Percentiles rank a stretch among this genome's conserved stretches.
phyloP scores from a whole-genome alignment of 1,140 invertebrate genomes.

The Epicauta chinensis region DNA sequence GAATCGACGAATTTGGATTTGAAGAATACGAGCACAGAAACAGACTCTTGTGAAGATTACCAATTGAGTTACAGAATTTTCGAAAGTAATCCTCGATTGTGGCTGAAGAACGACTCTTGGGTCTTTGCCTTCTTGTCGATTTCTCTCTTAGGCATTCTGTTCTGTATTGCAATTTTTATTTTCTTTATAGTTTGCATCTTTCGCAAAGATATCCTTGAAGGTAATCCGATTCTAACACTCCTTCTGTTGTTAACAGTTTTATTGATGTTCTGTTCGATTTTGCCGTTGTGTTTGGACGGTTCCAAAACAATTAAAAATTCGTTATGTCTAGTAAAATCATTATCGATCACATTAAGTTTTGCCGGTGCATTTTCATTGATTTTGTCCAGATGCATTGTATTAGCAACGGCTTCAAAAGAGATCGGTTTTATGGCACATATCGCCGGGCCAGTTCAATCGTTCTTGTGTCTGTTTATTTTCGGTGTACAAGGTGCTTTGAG shows the following conservation, averaged over 20 bases:
- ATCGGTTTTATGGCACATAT: conserved; percentile 55
- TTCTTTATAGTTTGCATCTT: conserved; percentile 45
- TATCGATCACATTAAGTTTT: conserved; percentile 48
- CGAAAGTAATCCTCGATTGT: not conserved
- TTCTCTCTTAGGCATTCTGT: conserved; percentile 44
- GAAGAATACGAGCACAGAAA: not conserved
- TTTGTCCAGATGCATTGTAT: conserved; percentile 49
- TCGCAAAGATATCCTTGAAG: conserved; percentile 46
- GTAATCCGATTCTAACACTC: conserved; percentile 46
- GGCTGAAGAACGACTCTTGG: conserved; percentile 45
- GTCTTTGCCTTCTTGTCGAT: conserved; percentile 46
- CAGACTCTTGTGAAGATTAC: no score
- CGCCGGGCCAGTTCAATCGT: conserved; percentile 51
- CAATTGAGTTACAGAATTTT: not conserved
- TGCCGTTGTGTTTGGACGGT: conserved; percentile 50
- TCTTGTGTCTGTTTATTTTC: conserved; percentile 51
- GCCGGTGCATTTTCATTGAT: conserved; percentile 50
- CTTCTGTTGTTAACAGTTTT: conserved; percentile 45
- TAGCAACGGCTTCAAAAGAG: conserved; percentile 51
- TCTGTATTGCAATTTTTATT: conserved; percentile 45
- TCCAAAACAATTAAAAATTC: conserved; percentile 19
- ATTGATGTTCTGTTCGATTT: conserved; percentile 48
- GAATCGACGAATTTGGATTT: conserved; percentile 9
- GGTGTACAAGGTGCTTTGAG: conserved; percentile 49
- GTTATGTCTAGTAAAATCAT: conserved; percentile 34